Base-by-base conservation (phyloP, 2,888 invertebrate genomes). In the Lithosia quadra region DNA sequence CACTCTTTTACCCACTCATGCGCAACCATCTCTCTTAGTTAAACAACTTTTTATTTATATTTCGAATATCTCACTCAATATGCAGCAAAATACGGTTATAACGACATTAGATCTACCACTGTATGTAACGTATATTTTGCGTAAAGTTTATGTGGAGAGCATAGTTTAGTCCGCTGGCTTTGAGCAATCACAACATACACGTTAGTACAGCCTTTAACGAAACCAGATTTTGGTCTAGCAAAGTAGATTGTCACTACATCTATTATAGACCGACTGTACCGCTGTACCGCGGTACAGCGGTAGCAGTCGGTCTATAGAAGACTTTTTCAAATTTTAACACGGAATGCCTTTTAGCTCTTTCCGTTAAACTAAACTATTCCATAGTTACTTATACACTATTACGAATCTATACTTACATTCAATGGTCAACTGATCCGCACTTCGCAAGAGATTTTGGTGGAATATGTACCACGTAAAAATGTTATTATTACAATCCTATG, bases 311-410 rank as follows among this genome's bases (percentile, higher is more conserved):
- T n/a, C n/a, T n/a, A n/a, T n/a, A n/a, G n/a, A n/a, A n/a, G n/a
- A n/a, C n/a, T n/a, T n/a, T n/a, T n/a, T n/a, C 43, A 61, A 61
- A 49, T 28, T n/a, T 13, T 11, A 24, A 61, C 61, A 43, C 43
- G 5, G 43, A 28, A 21, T 13, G 0, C 28, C n/a, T 33, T 33
- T 55, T 21, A 9, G 8, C 34, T n/a, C 18, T n/a, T 63, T 36
- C 55, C 34, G 18, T 43, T 9, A 59, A 21, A 28, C 5, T 61
- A 49, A 28, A 39, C n/a, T 62, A 39, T 43, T 62, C n/a, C 36
- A 64, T 36, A 22, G 8, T 53, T 53, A 63, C 53, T 63, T 56
- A 60, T 34, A 67, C 39, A 24, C 21, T 62, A 62, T 62, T 21
- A 28, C 18, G 15, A 53, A 62, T 62, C 39, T 61, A 43, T 10